Evolutionary conservation across 2,888 invertebrate species (phyloP), one percentile per base, ranked within the genome.

Genomic region (Dynastes hyllus): DNA sequence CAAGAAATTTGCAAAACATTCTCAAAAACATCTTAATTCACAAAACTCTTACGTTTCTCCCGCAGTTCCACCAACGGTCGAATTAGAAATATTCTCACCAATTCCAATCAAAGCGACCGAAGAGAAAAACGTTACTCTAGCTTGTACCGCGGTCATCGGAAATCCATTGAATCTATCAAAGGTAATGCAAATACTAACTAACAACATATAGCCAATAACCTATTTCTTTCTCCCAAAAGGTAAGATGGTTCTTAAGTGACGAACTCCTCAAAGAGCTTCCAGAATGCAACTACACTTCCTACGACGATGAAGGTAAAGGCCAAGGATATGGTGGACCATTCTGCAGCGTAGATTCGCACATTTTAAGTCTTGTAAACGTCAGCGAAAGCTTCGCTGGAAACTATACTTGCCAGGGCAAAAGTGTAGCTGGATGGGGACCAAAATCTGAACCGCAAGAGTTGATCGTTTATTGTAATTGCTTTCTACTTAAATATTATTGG

Each of bases 331-430:
- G 91, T 37, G 90, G 91, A 29, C 90, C 94, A 13, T 93, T 96
- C 86, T 96, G 96, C 87, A 95, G 95, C 88, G 93, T 96, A 85
- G 96, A 97, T 87, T 96, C 96, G 0, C 96, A 95, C 83, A 94
- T 96, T 90, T 90, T 97, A 85, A 91, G 96, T 50, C 91, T 97
- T 40, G 95, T 96, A 85, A 94, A 94, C 83, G 96, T 97, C n/a
- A 95, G 94, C 3, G 93, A 96, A 87, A 94, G 94, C 78, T 97
- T 97, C 89, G 96, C 97, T 85, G 98, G 97, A 37, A 97, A 97
- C 90, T 98, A 97, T 90, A 96, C 97, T 0, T 98, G 98, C 88
- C 94, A 95, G 85, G 98, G 97, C 16, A 94, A 93, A 88, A 98
- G 97, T 89, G 92, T 93, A 13, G 97, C 97, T 9, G 97, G 96